Base-by-base conservation (phyloP, 1,140 invertebrate genomes). In the Heliconius melpomene region DNA sequence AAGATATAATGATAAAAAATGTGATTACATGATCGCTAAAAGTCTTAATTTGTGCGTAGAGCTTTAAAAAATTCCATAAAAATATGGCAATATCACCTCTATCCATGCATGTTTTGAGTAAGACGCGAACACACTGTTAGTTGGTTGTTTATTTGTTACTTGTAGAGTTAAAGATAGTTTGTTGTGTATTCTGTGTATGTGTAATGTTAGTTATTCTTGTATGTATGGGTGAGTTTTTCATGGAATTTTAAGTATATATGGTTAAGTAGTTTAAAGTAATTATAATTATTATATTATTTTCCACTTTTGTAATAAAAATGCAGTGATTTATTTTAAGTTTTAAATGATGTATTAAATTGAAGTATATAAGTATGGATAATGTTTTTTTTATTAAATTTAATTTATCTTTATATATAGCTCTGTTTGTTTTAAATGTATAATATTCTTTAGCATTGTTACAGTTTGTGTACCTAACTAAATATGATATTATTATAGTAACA, bases 91-190 rank as follows among this genome's bases (percentile, higher is more conserved):
- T 23, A 23, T 57, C 20, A 54, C 16, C 54, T 57, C 20, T 57
- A 57, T 23, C 54, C n/a, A 57, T 23, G 54, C 54, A 57, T 57
- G 54, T 57, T 54, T 54, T 54, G 20, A 54, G 54, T 29, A 66
- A 66, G 16, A 29, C 60, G 29, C 60, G 60, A 66, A 29, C 23
- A 26, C 2, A 16, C 26, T 26, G 60, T 66, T 66, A 66, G 60
- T 66, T 66, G 60, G 60, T 16, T 66, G 9, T 23, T 46, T 77
- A 38, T 46, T 40, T 66, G 60, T 66, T 66, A 66, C 60, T 66
- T 29, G 9, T 66, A 16, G 9, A 23, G n/a, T n/a, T 57, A n/a
- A n/a, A 57, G 2, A 9, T 57, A 57, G 54, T 57, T 57, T 23
- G 20, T 54, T 54, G 54, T 57, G 54, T 57, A 57, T 57, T 57